Base-by-base conservation (phyloP, 2,797 vertebrate genomes). In the Oryzias dopingdopingensis region DNA sequence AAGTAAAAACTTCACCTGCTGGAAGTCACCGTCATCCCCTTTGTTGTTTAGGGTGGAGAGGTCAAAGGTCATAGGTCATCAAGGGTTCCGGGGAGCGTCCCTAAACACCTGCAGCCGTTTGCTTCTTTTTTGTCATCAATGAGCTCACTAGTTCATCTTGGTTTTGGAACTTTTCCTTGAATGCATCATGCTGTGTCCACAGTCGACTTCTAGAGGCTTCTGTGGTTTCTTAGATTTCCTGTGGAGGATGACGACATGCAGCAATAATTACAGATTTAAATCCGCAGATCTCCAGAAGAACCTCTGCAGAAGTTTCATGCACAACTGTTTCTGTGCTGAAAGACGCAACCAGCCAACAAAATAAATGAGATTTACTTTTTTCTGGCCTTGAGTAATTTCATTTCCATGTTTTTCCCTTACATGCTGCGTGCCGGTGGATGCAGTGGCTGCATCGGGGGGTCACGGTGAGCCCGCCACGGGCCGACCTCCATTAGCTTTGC, bases 21-120 rank as follows among this genome's bases (percentile, higher is more conserved):
- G 40, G 65, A 56, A 70, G 70, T 79, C 86, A 70, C 86, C 84
- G 86, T 87, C 86, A 86, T 83, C 84, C 20, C 83, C 81, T 86
- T 85, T 79, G 85, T 75, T 86, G 88, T 87, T 78, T 84, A 82
- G 87, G 88, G 88, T 88, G 59, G 40, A 53, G 70, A 49, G 89
- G 81, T 89, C 81, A 82, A 70, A 76, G 87, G 88, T 89, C 83
- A 81, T 75, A 73, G 67, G 77, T 82, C 81, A 90, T 84, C 80
- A 82, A 78, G 81, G 81, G 18, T 18, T 18, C 18, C 18, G 18
- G 18, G 18, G 18, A 18, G 84, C 80, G 73, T 81, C 83, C 86
- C 89, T 89, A 90, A 89, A 89, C 85, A 85, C 83, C 86, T 77
- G 74, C 63, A 40, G 86, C 82, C 84, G 83, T 85, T 82, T 77